Percentiles rank a stretch among this genome's conserved stretches.
phyloP scores from a whole-genome alignment of 2,888 invertebrate species.

The Caenorhabditis afra region DNA sequence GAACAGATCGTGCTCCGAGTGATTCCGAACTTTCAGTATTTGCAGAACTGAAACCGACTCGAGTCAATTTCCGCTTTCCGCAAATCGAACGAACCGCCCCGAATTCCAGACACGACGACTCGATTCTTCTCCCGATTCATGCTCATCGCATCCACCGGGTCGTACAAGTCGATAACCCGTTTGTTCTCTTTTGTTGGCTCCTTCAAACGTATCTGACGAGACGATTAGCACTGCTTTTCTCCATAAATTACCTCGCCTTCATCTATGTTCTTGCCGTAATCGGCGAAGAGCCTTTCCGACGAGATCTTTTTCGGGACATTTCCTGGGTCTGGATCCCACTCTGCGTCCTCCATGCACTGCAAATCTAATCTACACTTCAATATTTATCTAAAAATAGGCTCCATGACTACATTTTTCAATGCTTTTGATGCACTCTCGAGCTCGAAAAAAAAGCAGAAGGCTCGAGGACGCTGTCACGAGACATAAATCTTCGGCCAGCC shows the following conservation, averaged over 20 bases:
- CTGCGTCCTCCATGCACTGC: slow-evolving; percentile 47
- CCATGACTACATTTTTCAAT: neutral
- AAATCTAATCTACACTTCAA: neutral
- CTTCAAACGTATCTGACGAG: slow-evolving; percentile 8
- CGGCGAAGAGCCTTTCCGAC: slow-evolving; percentile 48
- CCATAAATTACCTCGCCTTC: slow-evolving; percentile 46
- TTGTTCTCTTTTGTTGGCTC: slow-evolving; percentile 55
- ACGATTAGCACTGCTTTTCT: neutral
- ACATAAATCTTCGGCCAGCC: neutral
- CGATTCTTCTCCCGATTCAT: slow-evolving; percentile 56
- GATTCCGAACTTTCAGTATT: slow-evolving; percentile 48
- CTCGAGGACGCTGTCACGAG: neutral
- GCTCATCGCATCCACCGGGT: slow-evolving; percentile 67
- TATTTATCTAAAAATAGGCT: neutral
- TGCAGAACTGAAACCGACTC: slow-evolving; percentile 60
- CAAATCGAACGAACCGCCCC: slow-evolving; percentile 55
- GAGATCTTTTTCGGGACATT: slow-evolving; percentile 50
- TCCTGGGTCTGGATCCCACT: neutral
- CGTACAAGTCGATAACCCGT: slow-evolving; percentile 57
- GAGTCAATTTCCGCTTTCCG: too few species aligned
- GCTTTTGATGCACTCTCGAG: neutral
- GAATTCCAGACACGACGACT: slow-evolving; percentile 62
- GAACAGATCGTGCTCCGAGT: neutral
- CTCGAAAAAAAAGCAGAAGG: neutral
- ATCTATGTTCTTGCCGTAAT: slow-evolving; percentile 31